Percentiles rank a stretch among this genome's conserved stretches.
These are phyloP conservation scores for Empis livida DNA, from an alignment of 2,888 invertebrate genomes.

Conservation along the genomic window DNA sequence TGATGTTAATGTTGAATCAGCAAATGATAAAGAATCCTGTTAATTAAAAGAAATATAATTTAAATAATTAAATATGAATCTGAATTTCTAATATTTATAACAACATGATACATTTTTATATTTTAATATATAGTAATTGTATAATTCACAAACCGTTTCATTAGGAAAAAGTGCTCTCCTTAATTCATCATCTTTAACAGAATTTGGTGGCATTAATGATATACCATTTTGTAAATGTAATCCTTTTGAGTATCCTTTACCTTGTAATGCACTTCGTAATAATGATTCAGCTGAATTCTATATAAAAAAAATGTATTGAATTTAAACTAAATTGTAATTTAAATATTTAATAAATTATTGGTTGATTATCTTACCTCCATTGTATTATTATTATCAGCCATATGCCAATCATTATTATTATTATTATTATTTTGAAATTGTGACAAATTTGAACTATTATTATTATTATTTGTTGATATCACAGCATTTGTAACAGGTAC, in stretches of 20 bases:
- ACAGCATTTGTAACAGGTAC: no score
- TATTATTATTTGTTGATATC: constrained; percentile 13
- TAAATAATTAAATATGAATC: no score
- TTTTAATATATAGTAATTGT: no score
- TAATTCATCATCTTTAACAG: constrained; percentile 46
- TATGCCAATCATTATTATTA: constrained; percentile 73
- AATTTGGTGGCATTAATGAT: constrained; percentile 28
- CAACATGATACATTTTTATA: no score
- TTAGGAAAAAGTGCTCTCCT: constrained; percentile 41
- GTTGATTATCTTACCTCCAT: constrained; percentile 30
- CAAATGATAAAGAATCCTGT: constrained; percentile 30
- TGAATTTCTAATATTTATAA: no score
- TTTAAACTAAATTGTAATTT: no score
- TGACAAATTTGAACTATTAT: constrained; percentile 40
- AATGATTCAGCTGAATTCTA: constrained; percentile 53
- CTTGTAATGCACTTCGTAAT: constrained; percentile 69
- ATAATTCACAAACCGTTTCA: constrained; percentile 28
- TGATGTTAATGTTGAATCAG: constrained; percentile 30
- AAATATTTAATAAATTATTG: no score
- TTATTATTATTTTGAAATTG: constrained; percentile 56
- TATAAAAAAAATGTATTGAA: neutral
- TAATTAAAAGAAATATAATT: neutral
- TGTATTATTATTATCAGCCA: constrained; percentile 60
- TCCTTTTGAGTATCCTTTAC: constrained; percentile 46
- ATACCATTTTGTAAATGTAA: constrained; percentile 33